Evolutionary conservation across 2,888 invertebrate genomes (phyloP).

Genomic region (Rhimphoctona megacephalus): DNA sequence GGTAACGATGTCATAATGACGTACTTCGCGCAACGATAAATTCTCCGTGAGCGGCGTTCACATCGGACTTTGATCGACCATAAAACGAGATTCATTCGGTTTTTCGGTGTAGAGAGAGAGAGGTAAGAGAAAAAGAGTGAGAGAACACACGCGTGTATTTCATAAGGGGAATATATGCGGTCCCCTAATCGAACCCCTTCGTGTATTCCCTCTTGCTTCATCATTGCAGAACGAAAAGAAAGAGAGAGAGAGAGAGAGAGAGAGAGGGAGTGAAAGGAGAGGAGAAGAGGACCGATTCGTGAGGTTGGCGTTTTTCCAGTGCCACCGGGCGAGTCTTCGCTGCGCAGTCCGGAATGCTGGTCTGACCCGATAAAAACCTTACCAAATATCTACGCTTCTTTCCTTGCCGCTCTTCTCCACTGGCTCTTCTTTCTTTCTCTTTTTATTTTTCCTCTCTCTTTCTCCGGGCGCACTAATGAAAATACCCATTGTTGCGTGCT

Average conservation of each 20-base stretch:
- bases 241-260: slow-evolving; percentile 10
- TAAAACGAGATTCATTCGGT: slow-evolving; percentile 69
- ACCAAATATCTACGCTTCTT: slow-evolving; percentile 75
- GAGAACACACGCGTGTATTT: slow-evolving; percentile 58
- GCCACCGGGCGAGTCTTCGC: slow-evolving; percentile 73
- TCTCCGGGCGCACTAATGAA: slow-evolving; percentile 76
- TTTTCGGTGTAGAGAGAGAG: slow-evolving; percentile 56
- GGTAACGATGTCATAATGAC: slow-evolving; percentile 70
- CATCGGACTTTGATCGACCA: slow-evolving; percentile 67
- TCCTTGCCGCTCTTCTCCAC: slow-evolving; percentile 51
- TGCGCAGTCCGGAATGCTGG: slow-evolving; percentile 76
- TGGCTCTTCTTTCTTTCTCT: slow-evolving; percentile 10
- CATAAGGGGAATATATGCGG: slow-evolving; percentile 57
- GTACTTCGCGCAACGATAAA: slow-evolving; percentile 71
- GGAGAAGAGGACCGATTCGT: slow-evolving; percentile 45
- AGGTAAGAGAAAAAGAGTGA: slow-evolving; percentile 22
- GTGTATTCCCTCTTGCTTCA: slow-evolving; percentile 68
- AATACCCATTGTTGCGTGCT: slow-evolving; percentile 78
- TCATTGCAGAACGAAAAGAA: slow-evolving; percentile 70
- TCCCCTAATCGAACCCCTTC: slow-evolving; percentile 65
- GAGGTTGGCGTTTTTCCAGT: slow-evolving; percentile 76
- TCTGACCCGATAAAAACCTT: slow-evolving; percentile 77
- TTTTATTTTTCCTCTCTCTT: slow-evolving; percentile 10
- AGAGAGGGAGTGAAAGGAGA: slow-evolving; percentile 34
- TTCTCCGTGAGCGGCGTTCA: slow-evolving; percentile 65